Evolutionary conservation across 2,797 vertebrate genomes (phyloP), one percentile per base, ranked within the genome.

Genomic region (Nyctibius grandis): DNA sequence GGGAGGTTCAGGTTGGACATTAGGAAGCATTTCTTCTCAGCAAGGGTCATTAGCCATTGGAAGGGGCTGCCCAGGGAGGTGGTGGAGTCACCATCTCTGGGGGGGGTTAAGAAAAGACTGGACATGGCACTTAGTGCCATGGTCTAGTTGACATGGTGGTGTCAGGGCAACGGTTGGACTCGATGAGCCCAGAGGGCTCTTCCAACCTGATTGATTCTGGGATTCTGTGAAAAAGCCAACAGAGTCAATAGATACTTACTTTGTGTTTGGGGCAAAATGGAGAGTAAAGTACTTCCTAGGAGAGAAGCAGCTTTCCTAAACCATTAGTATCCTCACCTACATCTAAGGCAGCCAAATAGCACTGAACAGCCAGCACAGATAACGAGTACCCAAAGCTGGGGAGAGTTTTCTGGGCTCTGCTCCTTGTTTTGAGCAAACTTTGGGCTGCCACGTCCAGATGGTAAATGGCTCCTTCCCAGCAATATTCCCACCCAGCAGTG

Each of bases 301-400:
- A 72, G 64, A 89, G 42, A 34, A 8, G 12, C 53, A 72, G 63
- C 21, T 85, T 83, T 80, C 79, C 53, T 51, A 74, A 89, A 60
- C 28, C 36, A 36, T 20, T 12, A 9, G 23, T 22, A 73, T 23
- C 31, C 50, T 34, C 21, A 51, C 28, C 48, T 47, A 5, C 33
- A n/a, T 8, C 6, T 7, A 42, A 57, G 9, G 26, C 5, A 31
- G 12, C 28, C 63, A 33, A 89, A 76, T 0, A 34, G 34, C 84
- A 68, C 20, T 7, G 22, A 67, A 6, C 8, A 65, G 45, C 44
- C 64, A 36, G 36, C 53, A 11, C 54, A 42, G 54, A 5, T 7
- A 90, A 53, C 0, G 2, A 0, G 2, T 15, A 9, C 18, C 26
- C 38, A 51, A 8, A 56, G 20, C 20, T 29, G 40, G 22, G 33